Conservation (phyloP, 2,888 invertebrate genomes). For the Palloptera scutellata region DNA sequence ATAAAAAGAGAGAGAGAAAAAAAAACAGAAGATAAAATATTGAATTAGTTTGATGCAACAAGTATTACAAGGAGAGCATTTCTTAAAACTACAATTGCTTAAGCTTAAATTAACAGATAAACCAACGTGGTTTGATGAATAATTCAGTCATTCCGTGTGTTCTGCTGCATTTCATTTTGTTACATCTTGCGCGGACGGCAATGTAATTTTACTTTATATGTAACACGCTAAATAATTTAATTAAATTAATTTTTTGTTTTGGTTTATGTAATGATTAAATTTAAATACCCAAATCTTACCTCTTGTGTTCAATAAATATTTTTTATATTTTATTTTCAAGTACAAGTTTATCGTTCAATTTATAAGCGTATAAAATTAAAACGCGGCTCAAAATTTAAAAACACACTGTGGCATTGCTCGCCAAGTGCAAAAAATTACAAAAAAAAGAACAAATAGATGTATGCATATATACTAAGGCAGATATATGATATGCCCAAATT, state of each 20-base stretch:
- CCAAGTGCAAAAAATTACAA: constrained; percentile 58
- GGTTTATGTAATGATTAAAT: too few relatives aligned
- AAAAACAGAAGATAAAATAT: constrained; percentile 5
- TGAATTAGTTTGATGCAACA: background rate
- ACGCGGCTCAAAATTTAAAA: constrained; percentile 56
- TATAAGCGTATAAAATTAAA: constrained; percentile 62
- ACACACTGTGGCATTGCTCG: constrained; percentile 65
- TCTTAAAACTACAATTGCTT: background rate
- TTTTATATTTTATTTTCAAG: constrained; percentile 46
- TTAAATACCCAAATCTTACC: constrained; percentile 63
- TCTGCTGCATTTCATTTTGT: too few relatives aligned
- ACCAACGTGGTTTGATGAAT: constrained; percentile 13
- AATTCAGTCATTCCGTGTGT: background rate
- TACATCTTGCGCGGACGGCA: too few relatives aligned
- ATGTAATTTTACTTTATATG: constrained; percentile 14
- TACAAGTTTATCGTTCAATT: constrained; percentile 39
- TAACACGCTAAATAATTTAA: too few relatives aligned
- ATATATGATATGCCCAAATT: too few relatives aligned
- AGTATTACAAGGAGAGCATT: background rate
- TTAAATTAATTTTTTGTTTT: too few relatives aligned
- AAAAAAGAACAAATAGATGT: constrained; percentile 36
- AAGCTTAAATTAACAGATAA: constrained; percentile 2
- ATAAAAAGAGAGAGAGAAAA: constrained; percentile 11
- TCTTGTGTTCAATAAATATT: constrained; percentile 46
- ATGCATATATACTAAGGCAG: background rate